Evolutionary conservation across 1,140 invertebrate species (phyloP), one percentile per base, ranked within the genome.

Genomic region (Drosophila micromelanica): DNA sequence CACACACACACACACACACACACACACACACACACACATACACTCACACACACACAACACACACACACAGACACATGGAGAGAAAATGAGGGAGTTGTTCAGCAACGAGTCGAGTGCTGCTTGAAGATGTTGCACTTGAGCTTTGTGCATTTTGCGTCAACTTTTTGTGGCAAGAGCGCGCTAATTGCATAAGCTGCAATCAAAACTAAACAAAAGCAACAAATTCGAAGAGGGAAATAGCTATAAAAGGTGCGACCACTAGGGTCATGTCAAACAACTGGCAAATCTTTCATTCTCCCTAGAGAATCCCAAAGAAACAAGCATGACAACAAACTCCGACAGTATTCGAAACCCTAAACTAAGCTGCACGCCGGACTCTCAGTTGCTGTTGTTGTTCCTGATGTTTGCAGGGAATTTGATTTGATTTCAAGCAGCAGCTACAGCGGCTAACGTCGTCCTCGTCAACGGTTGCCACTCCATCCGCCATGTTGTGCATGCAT

Each of bases 381-480:
- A 45, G 15, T 45, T 27, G 8, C 20, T 62, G 57, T 56, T 64
- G 55, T 61, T 73, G 73, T 70, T 72, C 64, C 67, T 74, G 73
- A 64, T 74, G 76, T 59, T 82, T 84, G 80, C 69, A 56, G 80
- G 69, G 73, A 80, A 75, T 86, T 85, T 85, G 81, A 85, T 85
- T 85, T 85, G 81, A 85, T 80, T 80, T 86, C 45, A 55, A 72
- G 55, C 62, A 76, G 38, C 56, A 69, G 42, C 49, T 45, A 35
- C 15, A 54, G 23, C 23, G 30, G 30, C 43, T 46, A 49, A 67
- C 56, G 60, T 62, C 65, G 38, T 62, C 43, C 57, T 57, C 63
- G 73, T 76, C 73, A 68, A 69, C 74, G 59, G 73, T 57, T 70
- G 72, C 65, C 60, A 65, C 57, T 60, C 46, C 69, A 52, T 48